Evolutionary conservation across 2,888 invertebrate genomes (phyloP).

Genomic region (Phengaris alcon): DNA sequence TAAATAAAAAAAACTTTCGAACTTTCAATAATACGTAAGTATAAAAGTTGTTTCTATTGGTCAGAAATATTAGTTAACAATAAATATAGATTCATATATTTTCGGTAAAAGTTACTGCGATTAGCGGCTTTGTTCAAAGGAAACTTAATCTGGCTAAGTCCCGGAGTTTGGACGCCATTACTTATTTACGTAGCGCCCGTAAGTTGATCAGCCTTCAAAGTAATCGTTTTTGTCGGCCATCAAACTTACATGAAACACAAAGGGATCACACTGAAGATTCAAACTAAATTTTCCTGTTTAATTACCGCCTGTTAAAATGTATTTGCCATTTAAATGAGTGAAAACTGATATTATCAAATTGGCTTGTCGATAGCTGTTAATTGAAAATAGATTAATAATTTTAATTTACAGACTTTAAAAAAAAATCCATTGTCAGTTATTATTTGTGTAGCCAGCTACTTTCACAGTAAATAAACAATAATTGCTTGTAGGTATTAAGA

Average conservation of each 20-base stretch:
- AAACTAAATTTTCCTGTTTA: constrained; percentile 28
- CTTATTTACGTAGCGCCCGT: constrained; percentile 45
- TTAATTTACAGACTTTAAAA: neutral
- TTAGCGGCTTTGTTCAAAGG: constrained; percentile 37
- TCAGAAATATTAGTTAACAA: neutral
- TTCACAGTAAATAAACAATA: too few species aligned
- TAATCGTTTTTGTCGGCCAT: constrained; percentile 36
- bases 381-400: neutral
- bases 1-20: too few species aligned
- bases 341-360: neutral
- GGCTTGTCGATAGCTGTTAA: neutral
- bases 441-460: too few species aligned
- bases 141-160: constrained; percentile 39
- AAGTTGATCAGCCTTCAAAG: constrained; percentile 48
- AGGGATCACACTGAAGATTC: constrained; percentile 28
- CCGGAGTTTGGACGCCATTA: constrained; percentile 38
- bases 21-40: too few species aligned
- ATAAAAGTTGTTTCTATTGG: too few species aligned
- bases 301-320: constrained; percentile 18
- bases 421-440: too few species aligned
- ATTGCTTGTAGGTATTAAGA: too few species aligned
- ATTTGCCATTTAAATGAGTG: neutral
- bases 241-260: constrained; percentile 34
- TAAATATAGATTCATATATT: neutral
- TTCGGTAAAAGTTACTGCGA: constrained; percentile 31